Percentiles rank a stretch among this genome's conserved stretches.
Conservation (phyloP, 2,888 invertebrate species). For the Athalia cordata region DNA sequence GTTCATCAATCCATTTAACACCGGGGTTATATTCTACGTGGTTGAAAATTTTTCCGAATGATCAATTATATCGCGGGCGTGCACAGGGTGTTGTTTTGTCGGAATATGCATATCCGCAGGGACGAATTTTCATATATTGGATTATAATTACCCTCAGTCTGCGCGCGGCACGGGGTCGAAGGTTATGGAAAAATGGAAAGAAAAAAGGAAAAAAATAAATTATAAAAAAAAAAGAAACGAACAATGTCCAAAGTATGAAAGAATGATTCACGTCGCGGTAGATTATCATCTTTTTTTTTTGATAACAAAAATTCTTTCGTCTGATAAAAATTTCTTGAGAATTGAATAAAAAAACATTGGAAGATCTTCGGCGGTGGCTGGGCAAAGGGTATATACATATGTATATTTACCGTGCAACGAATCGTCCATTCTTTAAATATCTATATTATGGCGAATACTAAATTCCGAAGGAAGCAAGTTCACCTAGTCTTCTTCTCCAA, state of each 20-base stretch:
- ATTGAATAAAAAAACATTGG: too few species aligned
- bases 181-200: slow-evolving; percentile 4
- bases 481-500: background rate
- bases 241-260: background rate
- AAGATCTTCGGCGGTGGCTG: too few species aligned
- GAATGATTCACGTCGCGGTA: background rate
- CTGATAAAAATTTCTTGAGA: too few species aligned
- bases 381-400: too few species aligned
- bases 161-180: background rate
- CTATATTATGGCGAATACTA: background rate
- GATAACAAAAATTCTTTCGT: background rate
- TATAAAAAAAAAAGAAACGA: slow-evolving; percentile 1
- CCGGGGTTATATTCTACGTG: background rate
- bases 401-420: too few species aligned
- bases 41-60: slow-evolving; percentile 1
- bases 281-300: background rate
- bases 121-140: slow-evolving; percentile 1
- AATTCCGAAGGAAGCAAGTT: slow-evolving; percentile 6
- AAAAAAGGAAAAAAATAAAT: slow-evolving; percentile 5
- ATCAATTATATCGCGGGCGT: slow-evolving; percentile 14
- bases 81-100: slow-evolving; percentile 8
- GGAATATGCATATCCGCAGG: background rate
- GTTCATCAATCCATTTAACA: too few species aligned
- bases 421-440: too few species aligned
- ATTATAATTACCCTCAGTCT: slow-evolving; percentile 29